Evolutionary conservation across 2,113 vertebrate species (phyloP).

Genomic region (Perca schrenkii): DNA sequence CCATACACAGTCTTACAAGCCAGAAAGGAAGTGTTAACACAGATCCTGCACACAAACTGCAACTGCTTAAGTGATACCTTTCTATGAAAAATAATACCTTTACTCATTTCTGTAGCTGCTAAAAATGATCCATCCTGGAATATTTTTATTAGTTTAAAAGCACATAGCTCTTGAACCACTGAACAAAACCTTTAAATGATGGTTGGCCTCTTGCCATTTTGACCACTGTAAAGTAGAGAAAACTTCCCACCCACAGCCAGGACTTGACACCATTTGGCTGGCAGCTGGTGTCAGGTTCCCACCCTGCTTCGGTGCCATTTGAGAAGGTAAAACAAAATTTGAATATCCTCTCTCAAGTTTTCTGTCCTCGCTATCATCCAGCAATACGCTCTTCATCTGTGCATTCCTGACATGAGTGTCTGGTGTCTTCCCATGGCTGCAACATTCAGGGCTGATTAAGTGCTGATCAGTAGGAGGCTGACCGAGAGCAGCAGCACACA

Average conservation of each 20-base stretch:
- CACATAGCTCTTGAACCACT: neutral
- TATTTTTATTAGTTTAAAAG: neutral
- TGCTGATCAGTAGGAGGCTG: slow-evolving; percentile 15
- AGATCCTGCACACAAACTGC: neutral
- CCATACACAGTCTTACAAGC: neutral
- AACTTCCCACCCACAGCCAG: slow-evolving; percentile 12
- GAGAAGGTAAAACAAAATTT: slow-evolving; percentile 8
- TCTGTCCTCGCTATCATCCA: neutral
- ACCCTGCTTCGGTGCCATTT: slow-evolving; percentile 6
- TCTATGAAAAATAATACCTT: neutral
- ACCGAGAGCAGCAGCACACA: neutral
- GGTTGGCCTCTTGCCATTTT: too few relatives aligned
- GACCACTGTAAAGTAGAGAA: too few relatives aligned
- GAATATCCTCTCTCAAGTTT: slow-evolving; percentile 16
- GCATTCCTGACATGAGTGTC: slow-evolving; percentile 18
- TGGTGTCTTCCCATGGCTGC: slow-evolving; percentile 36
- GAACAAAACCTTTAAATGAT: too few relatives aligned
- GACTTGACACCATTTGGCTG: slow-evolving; percentile 16
- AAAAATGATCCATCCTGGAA: neutral
- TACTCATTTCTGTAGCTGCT: neutral
- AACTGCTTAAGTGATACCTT: neutral
- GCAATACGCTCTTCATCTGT: slow-evolving; percentile 63
- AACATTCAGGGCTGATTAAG: slow-evolving; percentile 3
- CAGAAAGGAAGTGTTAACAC: neutral
- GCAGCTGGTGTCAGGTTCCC: slow-evolving; percentile 32